Evolutionary conservation across 2,113 vertebrate species (phyloP).

Genomic region (Montifringilla adamsi): DNA sequence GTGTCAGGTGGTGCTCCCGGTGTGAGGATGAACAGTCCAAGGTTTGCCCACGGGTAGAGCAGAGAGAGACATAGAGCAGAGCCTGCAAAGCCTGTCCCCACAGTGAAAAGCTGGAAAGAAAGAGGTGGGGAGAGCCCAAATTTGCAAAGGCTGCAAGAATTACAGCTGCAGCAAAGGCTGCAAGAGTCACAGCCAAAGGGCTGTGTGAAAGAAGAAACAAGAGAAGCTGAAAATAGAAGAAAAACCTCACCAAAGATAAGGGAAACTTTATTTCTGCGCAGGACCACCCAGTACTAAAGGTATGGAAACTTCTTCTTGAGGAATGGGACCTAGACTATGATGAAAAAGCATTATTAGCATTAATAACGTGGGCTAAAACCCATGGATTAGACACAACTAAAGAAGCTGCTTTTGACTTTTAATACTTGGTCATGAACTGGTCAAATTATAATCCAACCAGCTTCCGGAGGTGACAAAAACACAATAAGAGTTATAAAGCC

Average conservation of each 20-base stretch:
- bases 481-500: background rate
- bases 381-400: background rate
- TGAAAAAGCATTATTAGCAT: background rate
- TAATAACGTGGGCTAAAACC: background rate
- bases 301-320: background rate
- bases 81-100: background rate
- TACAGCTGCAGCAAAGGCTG: background rate
- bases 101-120: background rate
- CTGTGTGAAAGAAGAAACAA: background rate
- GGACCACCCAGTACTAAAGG: background rate
- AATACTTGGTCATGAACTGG: background rate
- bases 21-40: background rate
- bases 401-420: background rate
- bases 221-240: background rate
- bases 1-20: fast-evolving
- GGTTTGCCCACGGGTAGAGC: background rate
- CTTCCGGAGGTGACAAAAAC: background rate
- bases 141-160: background rate
- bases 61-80: background rate
- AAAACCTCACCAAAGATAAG: background rate
- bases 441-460: background rate
- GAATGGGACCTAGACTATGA: background rate
- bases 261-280: background rate
- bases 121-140: background rate
- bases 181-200: background rate